These are phyloP conservation scores for Kryptopterus vitreolus DNA, from an alignment of 2,797 vertebrate genomes.

Conservation along the genomic window DNA sequence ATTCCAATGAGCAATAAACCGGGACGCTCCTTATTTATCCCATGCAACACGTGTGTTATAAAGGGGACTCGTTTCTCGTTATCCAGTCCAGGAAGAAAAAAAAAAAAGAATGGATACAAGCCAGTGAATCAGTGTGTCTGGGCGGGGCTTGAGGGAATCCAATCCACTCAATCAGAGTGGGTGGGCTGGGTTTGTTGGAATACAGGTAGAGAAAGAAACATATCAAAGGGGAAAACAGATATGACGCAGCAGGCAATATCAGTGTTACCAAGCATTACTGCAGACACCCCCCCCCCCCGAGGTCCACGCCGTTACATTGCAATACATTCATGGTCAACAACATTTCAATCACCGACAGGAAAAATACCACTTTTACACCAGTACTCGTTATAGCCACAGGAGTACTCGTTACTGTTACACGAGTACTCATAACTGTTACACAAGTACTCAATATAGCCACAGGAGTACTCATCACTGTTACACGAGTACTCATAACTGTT, in stretches of 20 bases:
- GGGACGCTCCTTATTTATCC: not conserved
- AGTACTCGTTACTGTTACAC: not conserved
- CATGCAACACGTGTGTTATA: not conserved
- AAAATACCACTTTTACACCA: too few relatives aligned
- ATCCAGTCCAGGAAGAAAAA: not conserved
- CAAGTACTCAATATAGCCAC: too few relatives aligned
- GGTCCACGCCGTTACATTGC: too few relatives aligned
- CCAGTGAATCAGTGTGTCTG: not conserved
- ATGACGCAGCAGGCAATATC: slow-evolving; percentile 5
- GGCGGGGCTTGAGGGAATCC: not conserved
- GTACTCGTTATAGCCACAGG: not conserved
- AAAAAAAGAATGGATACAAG: not conserved
- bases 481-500: too few relatives aligned
- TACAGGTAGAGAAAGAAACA: not conserved
- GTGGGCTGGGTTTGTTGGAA: not conserved
- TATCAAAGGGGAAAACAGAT: too few relatives aligned
- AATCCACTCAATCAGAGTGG: not conserved
- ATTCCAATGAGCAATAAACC: not conserved
- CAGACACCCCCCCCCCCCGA: not conserved
- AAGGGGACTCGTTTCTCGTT: not conserved
- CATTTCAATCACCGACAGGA: too few relatives aligned
- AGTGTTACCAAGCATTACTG: not conserved
- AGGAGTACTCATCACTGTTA: too few relatives aligned
- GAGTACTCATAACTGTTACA: too few relatives aligned
- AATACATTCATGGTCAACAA: too few relatives aligned